These are phyloP conservation scores for Nymphicus hollandicus DNA, from an alignment of 2,113 vertebrate genomes.

Conservation along the genomic window DNA sequence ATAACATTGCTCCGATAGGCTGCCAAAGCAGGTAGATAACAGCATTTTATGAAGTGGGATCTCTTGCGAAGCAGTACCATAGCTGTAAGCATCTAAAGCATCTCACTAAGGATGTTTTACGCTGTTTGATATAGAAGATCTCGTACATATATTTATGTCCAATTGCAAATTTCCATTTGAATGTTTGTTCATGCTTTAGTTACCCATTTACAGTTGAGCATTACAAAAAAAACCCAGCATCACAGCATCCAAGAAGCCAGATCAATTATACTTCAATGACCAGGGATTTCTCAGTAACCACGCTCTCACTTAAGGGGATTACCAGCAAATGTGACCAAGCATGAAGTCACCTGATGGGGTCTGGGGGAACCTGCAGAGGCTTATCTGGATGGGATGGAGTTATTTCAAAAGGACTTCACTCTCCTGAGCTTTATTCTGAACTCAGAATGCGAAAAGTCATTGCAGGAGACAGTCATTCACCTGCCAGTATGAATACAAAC, in stretches of 20 bases:
- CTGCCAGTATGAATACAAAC: not conserved
- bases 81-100: not conserved
- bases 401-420: not conserved
- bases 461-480: not conserved
- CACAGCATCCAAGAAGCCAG: not conserved
- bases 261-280: not conserved
- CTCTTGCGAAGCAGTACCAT: not conserved
- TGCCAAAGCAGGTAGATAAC: not conserved
- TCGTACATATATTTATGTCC: not conserved
- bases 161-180: not conserved
- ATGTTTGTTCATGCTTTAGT: not conserved
- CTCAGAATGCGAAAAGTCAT: not conserved
- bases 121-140: not conserved
- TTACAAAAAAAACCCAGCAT: not conserved
- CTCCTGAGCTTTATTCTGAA: not conserved
- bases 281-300: not conserved
- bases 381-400: not conserved
- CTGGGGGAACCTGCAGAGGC: not conserved
- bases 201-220: not conserved
- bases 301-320: not conserved
- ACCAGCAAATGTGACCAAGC: not conserved
- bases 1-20: not conserved
- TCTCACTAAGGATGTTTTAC: not conserved
- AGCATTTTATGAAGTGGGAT: not conserved
- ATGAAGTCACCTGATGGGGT: not conserved